Conservation (phyloP, 2,113 vertebrate species). For the Pachypanchax playfairii region DNA sequence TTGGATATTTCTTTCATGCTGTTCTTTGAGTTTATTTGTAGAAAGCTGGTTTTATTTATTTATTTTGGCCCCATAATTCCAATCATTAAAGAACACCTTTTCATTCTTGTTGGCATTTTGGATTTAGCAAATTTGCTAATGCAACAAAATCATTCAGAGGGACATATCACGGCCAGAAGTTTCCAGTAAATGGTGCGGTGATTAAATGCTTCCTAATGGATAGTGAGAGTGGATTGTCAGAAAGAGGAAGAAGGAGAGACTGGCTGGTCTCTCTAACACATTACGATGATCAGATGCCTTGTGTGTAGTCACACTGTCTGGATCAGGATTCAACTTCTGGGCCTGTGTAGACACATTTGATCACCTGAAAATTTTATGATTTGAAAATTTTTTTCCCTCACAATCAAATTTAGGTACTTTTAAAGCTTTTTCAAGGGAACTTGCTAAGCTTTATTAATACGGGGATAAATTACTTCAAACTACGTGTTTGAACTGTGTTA, state of each 20-base stretch:
- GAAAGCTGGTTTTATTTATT: not conserved
- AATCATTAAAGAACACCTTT: not conserved
- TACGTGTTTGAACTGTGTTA: too few species aligned
- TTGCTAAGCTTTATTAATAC: too few species aligned
- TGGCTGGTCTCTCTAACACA: slow-evolving; percentile 30
- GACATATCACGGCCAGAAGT: slow-evolving; percentile 46
- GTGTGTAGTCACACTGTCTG: slow-evolving; percentile 36
- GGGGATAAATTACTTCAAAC: too few species aligned
- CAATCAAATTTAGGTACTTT: too few species aligned
- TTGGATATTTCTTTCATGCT: slow-evolving; percentile 31
- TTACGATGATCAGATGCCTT: slow-evolving; percentile 38
- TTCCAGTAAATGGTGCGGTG: slow-evolving; percentile 74
- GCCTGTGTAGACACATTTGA: slow-evolving; percentile 6
- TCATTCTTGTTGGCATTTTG: not conserved
- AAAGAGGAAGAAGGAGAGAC: slow-evolving; percentile 52
- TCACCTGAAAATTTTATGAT: too few species aligned
- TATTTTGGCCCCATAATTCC: not conserved
- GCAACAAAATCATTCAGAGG: not conserved
- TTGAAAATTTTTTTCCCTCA: too few species aligned
- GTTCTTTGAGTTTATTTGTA: slow-evolving; percentile 15
- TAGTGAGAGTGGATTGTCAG: slow-evolving; percentile 43
- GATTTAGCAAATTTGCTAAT: slow-evolving; percentile 18
- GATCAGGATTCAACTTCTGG: slow-evolving; percentile 20
- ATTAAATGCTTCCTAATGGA: slow-evolving; percentile 78
- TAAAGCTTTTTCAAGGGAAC: too few species aligned